Conservation (phyloP, 2,797 vertebrate species). For the Caiman crocodilus region DNA sequence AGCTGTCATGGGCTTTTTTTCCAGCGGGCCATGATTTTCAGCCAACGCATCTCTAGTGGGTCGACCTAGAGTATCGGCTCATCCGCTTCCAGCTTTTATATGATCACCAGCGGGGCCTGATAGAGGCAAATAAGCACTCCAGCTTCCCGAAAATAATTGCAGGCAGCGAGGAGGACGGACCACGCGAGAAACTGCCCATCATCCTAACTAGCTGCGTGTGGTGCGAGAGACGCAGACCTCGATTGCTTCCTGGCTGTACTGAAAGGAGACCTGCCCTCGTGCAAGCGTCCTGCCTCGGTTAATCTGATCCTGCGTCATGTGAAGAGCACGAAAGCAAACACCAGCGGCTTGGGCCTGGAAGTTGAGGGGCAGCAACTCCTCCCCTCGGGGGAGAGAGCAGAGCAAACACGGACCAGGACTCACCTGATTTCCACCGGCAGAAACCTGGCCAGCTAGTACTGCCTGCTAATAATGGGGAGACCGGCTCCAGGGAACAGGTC, state of each 20-base stretch:
- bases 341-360: background rate
- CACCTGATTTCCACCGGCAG: background rate
- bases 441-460: background rate
- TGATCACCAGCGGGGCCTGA: background rate
- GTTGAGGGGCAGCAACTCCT: background rate
- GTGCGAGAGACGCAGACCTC: background rate
- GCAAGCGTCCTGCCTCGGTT: background rate
- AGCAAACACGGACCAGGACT: background rate
- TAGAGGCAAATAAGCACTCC: background rate
- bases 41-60: background rate
- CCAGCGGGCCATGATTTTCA: background rate
- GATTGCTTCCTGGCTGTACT: background rate
- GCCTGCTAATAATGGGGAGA: background rate
- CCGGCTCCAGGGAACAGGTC: background rate
- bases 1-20: background rate
- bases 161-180: background rate
- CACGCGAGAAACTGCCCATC: background rate
- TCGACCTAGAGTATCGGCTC: background rate
- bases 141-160: background rate
- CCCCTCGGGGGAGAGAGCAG: background rate
- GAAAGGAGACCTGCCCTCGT: background rate
- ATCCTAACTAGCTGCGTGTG: background rate
- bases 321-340: too few species aligned
- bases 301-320: background rate
- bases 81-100: background rate